Conservation (phyloP, 2,888 invertebrate species). For the Drosophila rubida region DNA sequence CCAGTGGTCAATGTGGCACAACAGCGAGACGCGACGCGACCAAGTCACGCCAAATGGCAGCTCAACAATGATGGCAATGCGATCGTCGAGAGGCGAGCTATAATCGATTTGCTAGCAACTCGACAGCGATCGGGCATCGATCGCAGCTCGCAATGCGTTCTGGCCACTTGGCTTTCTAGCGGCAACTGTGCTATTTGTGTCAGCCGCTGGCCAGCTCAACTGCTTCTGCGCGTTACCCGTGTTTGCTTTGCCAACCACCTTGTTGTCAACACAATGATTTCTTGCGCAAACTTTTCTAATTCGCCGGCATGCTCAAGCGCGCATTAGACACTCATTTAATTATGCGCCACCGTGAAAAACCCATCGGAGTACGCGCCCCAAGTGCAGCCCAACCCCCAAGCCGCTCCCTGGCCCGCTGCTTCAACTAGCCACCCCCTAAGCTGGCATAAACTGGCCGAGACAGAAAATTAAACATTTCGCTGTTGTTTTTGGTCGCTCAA, state of each 20-base stretch:
- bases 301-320: constrained; percentile 43
- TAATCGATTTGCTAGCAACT: constrained; percentile 68
- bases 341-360: constrained; percentile 55
- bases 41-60: constrained; percentile 3
- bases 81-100: constrained; percentile 44
- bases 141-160: constrained; percentile 49
- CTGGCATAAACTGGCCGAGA: constrained; percentile 12
- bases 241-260: not conserved
- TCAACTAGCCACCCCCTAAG: constrained; percentile 46
- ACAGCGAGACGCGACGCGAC: constrained; percentile 58
- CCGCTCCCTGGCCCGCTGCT: constrained; percentile 4
- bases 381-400: not conserved
- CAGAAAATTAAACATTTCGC: constrained; percentile 55
- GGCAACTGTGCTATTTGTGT: constrained; percentile 60
- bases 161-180: constrained; percentile 65
- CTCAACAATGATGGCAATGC: constrained; percentile 36
- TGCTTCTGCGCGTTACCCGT: not conserved
- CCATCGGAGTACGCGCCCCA: constrained; percentile 22
- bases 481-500: not conserved
- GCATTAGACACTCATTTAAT: constrained; percentile 66
- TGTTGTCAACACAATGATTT: constrained; percentile 40
- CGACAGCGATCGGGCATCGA: constrained; percentile 34
- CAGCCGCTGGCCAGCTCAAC: constrained; percentile 28
- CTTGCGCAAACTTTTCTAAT: constrained; percentile 51
- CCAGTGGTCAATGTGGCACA: constrained; percentile 67